Percentiles rank a stretch among this genome's conserved stretches.
Evolutionary conservation across 2,113 vertebrate genomes (phyloP).

Genomic region (Xenopus laevis): DNA sequence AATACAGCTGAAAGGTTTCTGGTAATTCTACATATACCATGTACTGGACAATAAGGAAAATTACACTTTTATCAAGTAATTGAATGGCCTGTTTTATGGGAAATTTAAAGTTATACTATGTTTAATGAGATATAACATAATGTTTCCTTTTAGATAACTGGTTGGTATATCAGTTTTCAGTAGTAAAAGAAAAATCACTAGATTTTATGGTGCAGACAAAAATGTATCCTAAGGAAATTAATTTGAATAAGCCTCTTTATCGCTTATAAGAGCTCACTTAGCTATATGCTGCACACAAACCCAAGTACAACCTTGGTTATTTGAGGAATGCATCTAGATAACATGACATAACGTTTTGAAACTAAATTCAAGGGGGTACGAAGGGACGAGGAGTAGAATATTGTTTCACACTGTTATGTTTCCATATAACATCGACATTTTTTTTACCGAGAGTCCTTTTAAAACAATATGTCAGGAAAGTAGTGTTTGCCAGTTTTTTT

Average conservation of each 20-base stretch:
- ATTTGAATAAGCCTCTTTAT: conserved; percentile 14
- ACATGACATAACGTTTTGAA: background rate
- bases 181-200: conserved; percentile 50
- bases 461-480: no score
- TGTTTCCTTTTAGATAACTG: conserved; percentile 70
- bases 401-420: no score
- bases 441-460: no score
- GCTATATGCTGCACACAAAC: background rate
- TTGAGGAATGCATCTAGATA: background rate
- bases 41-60: conserved; percentile 66
- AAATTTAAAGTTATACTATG: conserved; percentile 69
- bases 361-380: no score
- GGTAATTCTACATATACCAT: conserved; percentile 74
- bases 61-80: conserved; percentile 66
- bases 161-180: conserved; percentile 59
- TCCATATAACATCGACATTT: no score
- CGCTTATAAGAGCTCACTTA: background rate
- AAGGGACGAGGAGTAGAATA: no score
- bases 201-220: conserved; percentile 37
- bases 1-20: conserved; percentile 63
- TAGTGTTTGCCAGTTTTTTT: no score
- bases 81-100: conserved; percentile 76
- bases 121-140: conserved; percentile 74
- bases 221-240: background rate
- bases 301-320: background rate